These are phyloP conservation scores for Gandaritis pyraliata DNA, from an alignment of 2,888 invertebrate species.

Conservation along the genomic window DNA sequence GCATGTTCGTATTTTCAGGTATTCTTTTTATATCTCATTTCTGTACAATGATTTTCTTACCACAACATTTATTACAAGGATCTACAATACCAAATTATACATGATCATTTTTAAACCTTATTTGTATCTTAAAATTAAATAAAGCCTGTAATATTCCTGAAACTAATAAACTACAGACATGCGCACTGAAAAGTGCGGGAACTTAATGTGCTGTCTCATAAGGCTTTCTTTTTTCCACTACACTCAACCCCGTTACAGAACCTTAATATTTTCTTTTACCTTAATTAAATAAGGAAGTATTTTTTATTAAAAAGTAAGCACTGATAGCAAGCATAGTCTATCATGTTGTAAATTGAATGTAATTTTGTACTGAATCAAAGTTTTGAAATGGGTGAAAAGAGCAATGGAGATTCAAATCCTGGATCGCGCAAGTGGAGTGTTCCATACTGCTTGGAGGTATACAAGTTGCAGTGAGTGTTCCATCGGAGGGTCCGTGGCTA, in stretches of 20 bases:
- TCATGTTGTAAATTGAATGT: too few relatives aligned
- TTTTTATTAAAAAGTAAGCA: not conserved
- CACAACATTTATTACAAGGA: too few relatives aligned
- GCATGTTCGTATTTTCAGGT: not conserved
- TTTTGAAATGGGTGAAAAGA: not conserved
- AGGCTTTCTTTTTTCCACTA: slow-evolving; percentile 8
- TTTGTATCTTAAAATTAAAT: too few relatives aligned
- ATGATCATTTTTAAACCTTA: too few relatives aligned
- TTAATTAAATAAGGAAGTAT: not conserved
- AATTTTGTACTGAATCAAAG: not conserved
- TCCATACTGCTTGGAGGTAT: not conserved
- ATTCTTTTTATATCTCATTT: too few relatives aligned
- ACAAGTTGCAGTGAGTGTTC: not conserved
- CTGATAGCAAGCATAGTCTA: too few relatives aligned
- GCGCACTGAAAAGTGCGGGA: slow-evolving; percentile 13
- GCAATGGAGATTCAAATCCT: slow-evolving; percentile 16
- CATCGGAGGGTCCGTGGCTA: slow-evolving; percentile 24
- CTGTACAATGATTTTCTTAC: too few relatives aligned
- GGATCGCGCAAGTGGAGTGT: slow-evolving; percentile 22
- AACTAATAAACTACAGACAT: too few relatives aligned
- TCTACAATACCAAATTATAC: too few relatives aligned
- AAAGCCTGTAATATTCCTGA: too few relatives aligned
- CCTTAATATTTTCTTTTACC: not conserved
- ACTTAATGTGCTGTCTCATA: slow-evolving; percentile 7
- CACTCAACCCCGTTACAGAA: not conserved